Conservation (phyloP, 2,113 vertebrate genomes). For the Pelmatolapia mariae region DNA sequence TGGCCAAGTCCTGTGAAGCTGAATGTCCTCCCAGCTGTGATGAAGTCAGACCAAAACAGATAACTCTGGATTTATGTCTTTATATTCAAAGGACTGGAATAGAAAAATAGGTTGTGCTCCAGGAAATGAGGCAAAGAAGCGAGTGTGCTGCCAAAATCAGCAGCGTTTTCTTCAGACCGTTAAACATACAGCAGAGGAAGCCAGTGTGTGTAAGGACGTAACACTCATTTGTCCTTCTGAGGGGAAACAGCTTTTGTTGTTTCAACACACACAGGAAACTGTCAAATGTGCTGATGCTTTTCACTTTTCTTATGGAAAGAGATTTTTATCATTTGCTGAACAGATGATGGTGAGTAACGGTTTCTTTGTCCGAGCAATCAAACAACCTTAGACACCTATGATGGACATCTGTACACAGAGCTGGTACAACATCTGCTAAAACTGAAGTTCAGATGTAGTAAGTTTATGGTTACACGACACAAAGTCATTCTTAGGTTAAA, state of each 20-base stretch:
- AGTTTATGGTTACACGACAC: not conserved
- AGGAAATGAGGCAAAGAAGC: not conserved
- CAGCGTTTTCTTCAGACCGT: not conserved
- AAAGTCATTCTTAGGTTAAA: not conserved
- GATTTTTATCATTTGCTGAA: not conserved
- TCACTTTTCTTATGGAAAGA: not conserved
- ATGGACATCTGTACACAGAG: not conserved
- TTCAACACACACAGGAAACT: not conserved
- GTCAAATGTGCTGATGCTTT: not conserved
- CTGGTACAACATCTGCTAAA: not conserved
- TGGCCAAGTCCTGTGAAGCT: not conserved
- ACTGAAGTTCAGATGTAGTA: not conserved
- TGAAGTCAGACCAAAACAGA: not conserved
- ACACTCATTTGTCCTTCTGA: not conserved
- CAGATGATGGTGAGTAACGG: not conserved
- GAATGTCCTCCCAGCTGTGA: not conserved
- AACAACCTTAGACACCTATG: not conserved
- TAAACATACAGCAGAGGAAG: not conserved
- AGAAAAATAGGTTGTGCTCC: not conserved
- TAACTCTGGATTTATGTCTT: not conserved
- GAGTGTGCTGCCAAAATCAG: not conserved
- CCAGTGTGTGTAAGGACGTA: not conserved
- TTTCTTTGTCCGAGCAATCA: not conserved
- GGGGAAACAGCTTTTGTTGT: constrained; percentile 20
- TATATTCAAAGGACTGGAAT: not conserved